Evolutionary conservation across 2,888 invertebrate genomes (phyloP).

Genomic region (Catocala sponsa): DNA sequence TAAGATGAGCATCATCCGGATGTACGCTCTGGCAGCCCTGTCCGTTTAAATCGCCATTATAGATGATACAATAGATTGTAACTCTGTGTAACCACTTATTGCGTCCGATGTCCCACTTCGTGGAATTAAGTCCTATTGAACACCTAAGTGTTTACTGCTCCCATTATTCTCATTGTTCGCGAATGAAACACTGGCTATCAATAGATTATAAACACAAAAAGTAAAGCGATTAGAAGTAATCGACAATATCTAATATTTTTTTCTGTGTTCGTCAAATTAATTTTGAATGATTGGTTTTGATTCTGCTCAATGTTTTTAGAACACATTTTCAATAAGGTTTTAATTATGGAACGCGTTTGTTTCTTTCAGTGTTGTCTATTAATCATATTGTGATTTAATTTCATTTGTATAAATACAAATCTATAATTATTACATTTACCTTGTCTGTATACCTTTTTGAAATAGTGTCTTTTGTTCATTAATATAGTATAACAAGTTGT

Average conservation of each 20-base stretch:
- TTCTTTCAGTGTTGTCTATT: no score
- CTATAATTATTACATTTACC: no score
- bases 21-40: slow-evolving; percentile 13
- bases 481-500: no score
- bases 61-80: slow-evolving; percentile 51
- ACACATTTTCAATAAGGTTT: neutral
- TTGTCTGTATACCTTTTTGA: no score
- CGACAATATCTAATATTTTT: neutral
- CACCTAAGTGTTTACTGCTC: slow-evolving; percentile 27
- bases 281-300: no score
- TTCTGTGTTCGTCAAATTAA: neutral
- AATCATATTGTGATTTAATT: neutral
- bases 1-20: slow-evolving; percentile 13
- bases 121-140: slow-evolving; percentile 51
- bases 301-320: no score
- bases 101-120: slow-evolving; percentile 50
- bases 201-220: neutral
- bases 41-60: slow-evolving; percentile 45
- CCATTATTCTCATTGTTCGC: slow-evolving; percentile 24
- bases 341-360: neutral
- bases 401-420: neutral
- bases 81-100: slow-evolving; percentile 35
- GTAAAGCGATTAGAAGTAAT: neutral
- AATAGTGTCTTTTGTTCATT: no score
- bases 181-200: neutral